These are phyloP conservation scores for Echinops telfairi DNA, from an alignment of 2,113 vertebrate species.

Conservation along the genomic window DNA sequence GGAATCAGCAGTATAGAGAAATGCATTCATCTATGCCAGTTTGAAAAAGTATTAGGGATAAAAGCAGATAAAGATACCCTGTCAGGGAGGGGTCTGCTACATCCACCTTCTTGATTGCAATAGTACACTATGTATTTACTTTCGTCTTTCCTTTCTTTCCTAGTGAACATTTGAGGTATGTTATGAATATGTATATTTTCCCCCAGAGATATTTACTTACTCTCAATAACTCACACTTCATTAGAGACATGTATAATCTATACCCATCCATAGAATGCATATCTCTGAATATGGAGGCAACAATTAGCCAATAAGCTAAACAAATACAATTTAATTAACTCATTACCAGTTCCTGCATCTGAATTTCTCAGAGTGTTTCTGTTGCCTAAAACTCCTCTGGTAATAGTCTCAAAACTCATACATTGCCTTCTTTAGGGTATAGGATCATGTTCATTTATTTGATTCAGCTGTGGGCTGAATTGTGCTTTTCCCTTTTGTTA, in stretches of 20 bases:
- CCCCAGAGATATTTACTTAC: neutral
- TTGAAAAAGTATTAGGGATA: neutral
- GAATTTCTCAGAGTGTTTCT: neutral
- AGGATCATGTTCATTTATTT: conserved; percentile 15
- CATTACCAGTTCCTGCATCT: neutral
- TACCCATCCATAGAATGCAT: neutral
- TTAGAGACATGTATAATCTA: neutral
- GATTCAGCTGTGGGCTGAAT: conserved; percentile 12
- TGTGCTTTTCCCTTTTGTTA: conserved; percentile 33
- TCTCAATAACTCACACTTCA: neutral
- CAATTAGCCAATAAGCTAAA: neutral
- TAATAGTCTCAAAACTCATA: neutral
- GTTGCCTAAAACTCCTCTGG: neutral
- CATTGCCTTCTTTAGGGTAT: neutral
- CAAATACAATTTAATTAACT: neutral
- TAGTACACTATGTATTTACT: neutral
- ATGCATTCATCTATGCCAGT: neutral
- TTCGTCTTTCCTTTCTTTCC: neutral
- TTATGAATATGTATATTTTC: neutral
- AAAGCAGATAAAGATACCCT: too few relatives aligned
- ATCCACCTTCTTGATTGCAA: too few relatives aligned
- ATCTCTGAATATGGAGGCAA: neutral
- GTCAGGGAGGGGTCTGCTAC: too few relatives aligned
- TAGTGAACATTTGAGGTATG: neutral
- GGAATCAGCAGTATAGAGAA: neutral